Evolutionary conservation across 2,888 invertebrate species (phyloP), one percentile per base, ranked within the genome.

Genomic region (Ypsolopha scabrella): DNA sequence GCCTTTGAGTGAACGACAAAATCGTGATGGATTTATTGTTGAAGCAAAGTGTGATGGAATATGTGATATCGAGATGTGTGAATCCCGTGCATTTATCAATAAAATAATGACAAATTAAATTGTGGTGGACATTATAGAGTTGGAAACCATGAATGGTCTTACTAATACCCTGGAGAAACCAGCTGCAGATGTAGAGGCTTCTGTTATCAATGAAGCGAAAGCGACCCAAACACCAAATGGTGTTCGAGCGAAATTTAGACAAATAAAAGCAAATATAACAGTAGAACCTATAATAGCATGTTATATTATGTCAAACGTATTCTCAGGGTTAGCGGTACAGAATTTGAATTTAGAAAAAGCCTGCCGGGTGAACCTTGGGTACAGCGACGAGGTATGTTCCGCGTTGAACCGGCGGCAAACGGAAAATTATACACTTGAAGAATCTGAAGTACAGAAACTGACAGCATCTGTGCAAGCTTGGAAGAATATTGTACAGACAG

Each of bases 271-370:
- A 33, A 90, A 90, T 58, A 89, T 92, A 52, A 91, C 92, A 0
- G 91, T 92, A 37, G 92, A 92, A 67, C 92, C 92, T 7, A 89
- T 92, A 54, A 83, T 92, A 58, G 89, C 90, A 6, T 90, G 90
- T 62, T 92, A 91, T 64, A 89, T 91, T 50, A 88, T 91, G 87
- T 91, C 91, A 41, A 90, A 89, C 67, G 90, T 90, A 46, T 81
- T 90, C 52, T 93, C 94, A 0, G 90, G 91, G 58, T 78, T 95
- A 56, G 94, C 94, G 52, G 91, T 94, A 41, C 94, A 95, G 73
- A 95, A 95, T 79, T 79, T 95, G 53, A 94, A 94, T 74, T 87
- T 95, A 62, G 95, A 94, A 70, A 95, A 95, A 75, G 95, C 94
- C 2, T 95, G 95, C 70, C 83, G 94, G 52, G 94, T 95, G 33